Percentiles rank a stretch among this genome's conserved stretches.
phyloP scores from a whole-genome alignment of 2,797 vertebrate genomes.

The Choloepus didactylus region DNA sequence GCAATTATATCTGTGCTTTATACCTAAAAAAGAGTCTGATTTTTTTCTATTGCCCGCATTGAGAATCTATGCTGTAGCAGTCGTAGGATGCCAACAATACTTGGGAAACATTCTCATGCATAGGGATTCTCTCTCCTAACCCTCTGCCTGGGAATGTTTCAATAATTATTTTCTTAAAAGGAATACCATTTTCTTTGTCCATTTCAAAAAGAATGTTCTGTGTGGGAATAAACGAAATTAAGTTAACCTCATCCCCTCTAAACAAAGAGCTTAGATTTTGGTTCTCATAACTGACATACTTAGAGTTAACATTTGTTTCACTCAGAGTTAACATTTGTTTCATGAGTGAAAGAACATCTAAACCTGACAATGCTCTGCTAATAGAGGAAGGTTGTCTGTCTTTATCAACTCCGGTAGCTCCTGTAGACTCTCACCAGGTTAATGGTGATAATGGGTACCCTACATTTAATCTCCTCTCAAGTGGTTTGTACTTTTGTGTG shows the following conservation, averaged over 20 bases:
- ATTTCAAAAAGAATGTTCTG: background rate
- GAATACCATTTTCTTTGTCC: background rate
- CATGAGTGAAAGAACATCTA: background rate
- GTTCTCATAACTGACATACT: background rate
- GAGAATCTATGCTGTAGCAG: background rate
- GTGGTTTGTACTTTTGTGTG: too few species aligned
- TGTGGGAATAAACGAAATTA: background rate
- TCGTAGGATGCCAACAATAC: background rate
- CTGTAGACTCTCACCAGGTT: background rate
- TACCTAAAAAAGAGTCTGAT: background rate
- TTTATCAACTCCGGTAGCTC: background rate
- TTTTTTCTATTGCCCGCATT: background rate
- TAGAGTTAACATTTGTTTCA: background rate
- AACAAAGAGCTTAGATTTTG: background rate
- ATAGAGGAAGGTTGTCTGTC: background rate
- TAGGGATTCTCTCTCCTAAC: background rate
- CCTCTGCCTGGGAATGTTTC: background rate
- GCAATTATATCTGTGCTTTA: background rate
- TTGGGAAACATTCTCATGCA: background rate
- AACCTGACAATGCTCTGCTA: background rate
- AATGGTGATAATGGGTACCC: background rate
- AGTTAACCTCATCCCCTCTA: background rate
- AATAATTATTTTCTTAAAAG: background rate
- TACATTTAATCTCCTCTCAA: background rate
- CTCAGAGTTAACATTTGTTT: too few species aligned